These are phyloP conservation scores for Galerucella calmariensis DNA, from an alignment of 2,888 invertebrate genomes.

Conservation along the genomic window DNA sequence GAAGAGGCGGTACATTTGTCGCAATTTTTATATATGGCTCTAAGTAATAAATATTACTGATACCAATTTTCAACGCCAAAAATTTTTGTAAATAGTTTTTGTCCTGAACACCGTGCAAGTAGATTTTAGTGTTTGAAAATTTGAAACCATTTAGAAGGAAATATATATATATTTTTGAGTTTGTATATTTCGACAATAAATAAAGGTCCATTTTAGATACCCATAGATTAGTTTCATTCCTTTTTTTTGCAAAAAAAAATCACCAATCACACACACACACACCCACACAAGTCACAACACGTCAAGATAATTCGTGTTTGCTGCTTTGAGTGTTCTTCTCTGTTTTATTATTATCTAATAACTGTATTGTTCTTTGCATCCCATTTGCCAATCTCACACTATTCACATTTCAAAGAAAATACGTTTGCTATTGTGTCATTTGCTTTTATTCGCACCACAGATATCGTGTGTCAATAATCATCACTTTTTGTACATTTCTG, in stretches of 20 bases:
- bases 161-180: conserved; percentile 31
- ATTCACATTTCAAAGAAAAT: conserved; percentile 21
- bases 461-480: neutral
- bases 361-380: conserved; percentile 15
- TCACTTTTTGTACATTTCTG: neutral
- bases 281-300: conserved; percentile 16
- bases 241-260: conserved; percentile 18
- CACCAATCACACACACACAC: conserved; percentile 15
- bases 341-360: neutral
- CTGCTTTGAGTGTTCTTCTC: conserved; percentile 21
- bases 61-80: neutral
- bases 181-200: conserved; percentile 34
- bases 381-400: conserved; percentile 31
- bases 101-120: conserved; percentile 30
- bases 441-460: neutral
- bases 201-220: conserved; percentile 35
- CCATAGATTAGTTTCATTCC: conserved; percentile 29
- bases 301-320: conserved; percentile 18
- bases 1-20: too few relatives aligned
- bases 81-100: neutral
- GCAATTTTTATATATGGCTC: too few relatives aligned
- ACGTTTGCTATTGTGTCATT: neutral
- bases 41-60: too few relatives aligned
- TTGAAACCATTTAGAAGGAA: conserved; percentile 25
- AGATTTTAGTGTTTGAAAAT: conserved; percentile 29